These are phyloP conservation scores for Paralichthys olivaceus DNA, from an alignment of 2,113 vertebrate species.

Conservation along the genomic window DNA sequence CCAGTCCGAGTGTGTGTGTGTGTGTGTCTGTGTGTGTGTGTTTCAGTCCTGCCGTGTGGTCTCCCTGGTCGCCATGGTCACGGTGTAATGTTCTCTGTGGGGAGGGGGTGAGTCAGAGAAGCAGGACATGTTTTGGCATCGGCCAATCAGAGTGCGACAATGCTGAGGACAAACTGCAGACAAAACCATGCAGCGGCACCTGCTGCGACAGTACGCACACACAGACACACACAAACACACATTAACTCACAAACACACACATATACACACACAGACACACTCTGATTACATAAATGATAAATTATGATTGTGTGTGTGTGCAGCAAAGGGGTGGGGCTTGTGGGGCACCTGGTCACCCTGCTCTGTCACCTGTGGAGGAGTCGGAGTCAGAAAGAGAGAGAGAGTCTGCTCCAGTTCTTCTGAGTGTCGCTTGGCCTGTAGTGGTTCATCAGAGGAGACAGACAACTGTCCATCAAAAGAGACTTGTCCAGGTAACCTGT, in stretches of 20 bases:
- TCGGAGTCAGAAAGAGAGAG: conserved; percentile 42
- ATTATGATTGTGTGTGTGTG: neutral
- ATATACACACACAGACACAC: no score
- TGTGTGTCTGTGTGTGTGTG: neutral
- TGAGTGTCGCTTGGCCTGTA: conserved; percentile 46
- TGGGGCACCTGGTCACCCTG: conserved; percentile 65
- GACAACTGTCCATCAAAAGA: neutral
- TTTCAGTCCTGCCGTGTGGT: conserved; percentile 48
- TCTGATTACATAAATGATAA: neutral
- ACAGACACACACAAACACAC: conserved; percentile 4
- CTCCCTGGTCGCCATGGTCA: conserved; percentile 64
- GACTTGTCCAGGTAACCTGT: conserved; percentile 62
- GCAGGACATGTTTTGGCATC: conserved; percentile 47
- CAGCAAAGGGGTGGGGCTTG: conserved; percentile 43
- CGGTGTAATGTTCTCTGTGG: conserved; percentile 56
- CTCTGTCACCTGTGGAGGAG: conserved; percentile 60
- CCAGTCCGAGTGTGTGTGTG: no score
- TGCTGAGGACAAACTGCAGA: neutral
- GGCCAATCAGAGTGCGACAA: conserved; percentile 24
- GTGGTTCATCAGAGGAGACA: conserved; percentile 1
- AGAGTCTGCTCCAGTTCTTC: conserved; percentile 39
- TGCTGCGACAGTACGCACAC: conserved; percentile 61
- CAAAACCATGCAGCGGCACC: conserved; percentile 31
- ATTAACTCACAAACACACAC: neutral
- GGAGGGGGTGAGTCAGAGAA: conserved; percentile 53